These are phyloP conservation scores for Gortyna flavago DNA, from an alignment of 2,888 invertebrate species.

Conservation along the genomic window DNA sequence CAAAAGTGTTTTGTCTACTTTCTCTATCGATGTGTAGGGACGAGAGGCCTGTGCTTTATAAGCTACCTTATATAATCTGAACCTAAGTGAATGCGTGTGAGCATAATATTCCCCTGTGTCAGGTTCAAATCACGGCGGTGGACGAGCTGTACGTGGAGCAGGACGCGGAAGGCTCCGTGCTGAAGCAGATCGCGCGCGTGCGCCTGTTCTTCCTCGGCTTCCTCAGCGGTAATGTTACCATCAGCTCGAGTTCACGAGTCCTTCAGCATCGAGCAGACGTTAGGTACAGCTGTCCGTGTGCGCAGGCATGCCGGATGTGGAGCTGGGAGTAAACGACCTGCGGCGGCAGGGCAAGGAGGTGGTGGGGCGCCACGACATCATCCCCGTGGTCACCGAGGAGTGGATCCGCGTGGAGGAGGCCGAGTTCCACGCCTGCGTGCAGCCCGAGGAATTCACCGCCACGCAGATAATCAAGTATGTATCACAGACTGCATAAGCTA, in stretches of 20 bases:
- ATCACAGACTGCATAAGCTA: not conserved
- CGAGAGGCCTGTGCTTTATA: not conserved
- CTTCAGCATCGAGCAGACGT: not conserved
- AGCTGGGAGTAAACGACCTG: slow-evolving; percentile 99
- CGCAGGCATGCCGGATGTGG: slow-evolving; percentile 97
- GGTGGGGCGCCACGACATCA: slow-evolving; percentile 99
- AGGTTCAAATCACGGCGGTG: slow-evolving; percentile 97
- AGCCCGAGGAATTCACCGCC: slow-evolving; percentile 96
- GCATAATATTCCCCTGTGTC: slow-evolving; percentile 24
- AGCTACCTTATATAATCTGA: not conserved
- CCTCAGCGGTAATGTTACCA: slow-evolving; percentile 92
- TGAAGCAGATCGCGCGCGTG: slow-evolving; percentile 98
- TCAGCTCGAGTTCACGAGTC: not conserved
- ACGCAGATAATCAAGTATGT: slow-evolving; percentile 95
- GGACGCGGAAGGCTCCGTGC: slow-evolving; percentile 94
- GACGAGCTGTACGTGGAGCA: slow-evolving; percentile 98
- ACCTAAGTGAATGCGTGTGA: not conserved
- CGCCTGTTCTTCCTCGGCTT: slow-evolving; percentile 99
- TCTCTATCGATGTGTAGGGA: not conserved
- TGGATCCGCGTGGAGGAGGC: slow-evolving; percentile 99
- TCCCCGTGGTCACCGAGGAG: slow-evolving; percentile 99
- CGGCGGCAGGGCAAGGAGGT: slow-evolving; percentile 99
- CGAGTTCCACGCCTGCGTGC: slow-evolving; percentile 98
- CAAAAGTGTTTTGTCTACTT: not conserved
- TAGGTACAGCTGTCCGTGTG: slow-evolving; percentile 6